Evolutionary conservation across 2,888 invertebrate genomes (phyloP).

Genomic region (Acleris sparsana): DNA sequence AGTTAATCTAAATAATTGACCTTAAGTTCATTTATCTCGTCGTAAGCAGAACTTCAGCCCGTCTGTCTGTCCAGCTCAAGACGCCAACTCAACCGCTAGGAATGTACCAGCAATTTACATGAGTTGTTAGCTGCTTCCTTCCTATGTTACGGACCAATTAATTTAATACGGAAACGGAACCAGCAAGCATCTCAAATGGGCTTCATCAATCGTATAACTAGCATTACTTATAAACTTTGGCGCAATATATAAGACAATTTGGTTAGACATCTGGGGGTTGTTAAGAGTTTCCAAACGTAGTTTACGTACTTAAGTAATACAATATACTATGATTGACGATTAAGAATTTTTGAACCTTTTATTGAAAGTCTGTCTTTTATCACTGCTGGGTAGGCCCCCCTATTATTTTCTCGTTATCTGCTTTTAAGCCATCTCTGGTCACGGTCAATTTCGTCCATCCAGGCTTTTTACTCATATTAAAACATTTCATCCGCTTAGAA

Average conservation of each 20-base stretch:
- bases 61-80: conserved; percentile 43
- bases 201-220: conserved; percentile 42
- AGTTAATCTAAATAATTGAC: neutral
- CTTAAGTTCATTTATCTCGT: neutral
- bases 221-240: conserved; percentile 25
- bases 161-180: conserved; percentile 80
- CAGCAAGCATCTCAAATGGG: conserved; percentile 70
- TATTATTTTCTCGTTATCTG: too few relatives aligned
- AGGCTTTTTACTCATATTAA: too few relatives aligned
- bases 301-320: too few relatives aligned
- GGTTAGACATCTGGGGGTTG: conserved; percentile 2
- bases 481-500: too few relatives aligned
- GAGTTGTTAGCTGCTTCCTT: conserved; percentile 80
- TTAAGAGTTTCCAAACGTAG: neutral
- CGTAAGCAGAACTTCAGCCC: conserved; percentile 16
- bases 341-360: too few relatives aligned
- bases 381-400: too few relatives aligned
- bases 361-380: too few relatives aligned
- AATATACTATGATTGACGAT: too few relatives aligned
- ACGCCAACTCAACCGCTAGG: conserved; percentile 42
- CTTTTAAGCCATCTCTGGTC: too few relatives aligned
- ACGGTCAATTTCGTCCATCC: too few relatives aligned
- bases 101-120: conserved; percentile 68
- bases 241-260: conserved; percentile 12
- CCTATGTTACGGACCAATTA: conserved; percentile 78